Base-by-base conservation (phyloP, 1,140 invertebrate genomes). In the Bombus polaris region DNA sequence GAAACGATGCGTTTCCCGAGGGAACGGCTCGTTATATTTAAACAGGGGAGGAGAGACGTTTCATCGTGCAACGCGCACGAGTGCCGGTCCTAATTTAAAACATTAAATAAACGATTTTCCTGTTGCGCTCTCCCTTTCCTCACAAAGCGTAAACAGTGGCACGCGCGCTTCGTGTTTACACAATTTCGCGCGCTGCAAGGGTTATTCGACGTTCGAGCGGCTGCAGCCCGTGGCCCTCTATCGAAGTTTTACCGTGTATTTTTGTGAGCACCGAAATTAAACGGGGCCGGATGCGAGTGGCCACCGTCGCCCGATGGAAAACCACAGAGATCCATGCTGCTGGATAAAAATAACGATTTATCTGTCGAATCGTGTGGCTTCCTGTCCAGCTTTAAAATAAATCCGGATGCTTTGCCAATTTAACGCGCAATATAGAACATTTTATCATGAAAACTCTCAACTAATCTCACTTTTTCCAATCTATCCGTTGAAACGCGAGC, bases 271-370 rank as follows among this genome's bases (percentile, higher is more conserved):
- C 68, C 83, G 68, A 80, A 85, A 80, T 85, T 79, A 84, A 84
- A 79, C 76, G 66, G 37, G 18, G 2, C 72, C 59, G 66, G 32
- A 44, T 71, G 73, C 81, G n/a, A 68, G 37, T 70, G 82, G 82
- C 75, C 32, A 76, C 42, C 76, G 68, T 32, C 47, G 53, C 25
- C 42, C 83, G 68, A 80, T 53, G 83, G 68, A 57, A 68, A 85
- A 66, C 47, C 57, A 70, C 62, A 44, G 35, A 59, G 57, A 44
- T 37, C 59, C 28, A 22, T 47, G 35, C 3, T n/a, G 44, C 18
- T n/a, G 79, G 78, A 80, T 81, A 85, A 81, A 85, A 85, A 85
- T 85, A 85, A 85, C 78, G 35, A 85, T 85, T 75, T 85, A 59
- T 75, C 39, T 3, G 22, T 28, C n/a, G 57, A 74, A 66, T 81